phyloP scores from a whole-genome alignment of 35 echinoderm and acorn worm species.

The Ptychodera flava region DNA sequence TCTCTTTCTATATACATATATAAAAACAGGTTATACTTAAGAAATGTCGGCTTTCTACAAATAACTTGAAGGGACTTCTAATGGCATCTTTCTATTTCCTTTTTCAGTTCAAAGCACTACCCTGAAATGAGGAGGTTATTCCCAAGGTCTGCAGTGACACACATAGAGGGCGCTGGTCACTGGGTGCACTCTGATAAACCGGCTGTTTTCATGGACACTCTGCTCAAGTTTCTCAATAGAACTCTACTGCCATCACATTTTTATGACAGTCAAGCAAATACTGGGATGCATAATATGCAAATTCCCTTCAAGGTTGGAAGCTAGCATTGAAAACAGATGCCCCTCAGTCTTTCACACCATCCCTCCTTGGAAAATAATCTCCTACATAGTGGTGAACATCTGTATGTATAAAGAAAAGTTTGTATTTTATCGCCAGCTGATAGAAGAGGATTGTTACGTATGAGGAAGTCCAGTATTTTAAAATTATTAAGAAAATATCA shows the following conservation, averaged over 20 bases:
- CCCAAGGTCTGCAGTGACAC: constrained; percentile 46
- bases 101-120: constrained; percentile 37
- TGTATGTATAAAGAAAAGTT: no score
- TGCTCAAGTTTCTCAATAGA: constrained; percentile 34
- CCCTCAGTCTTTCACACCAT: neutral
- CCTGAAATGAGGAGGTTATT: constrained; percentile 55
- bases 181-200: constrained; percentile 95
- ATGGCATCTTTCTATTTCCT: neutral
- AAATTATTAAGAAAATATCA: no score
- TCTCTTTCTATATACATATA: no score
- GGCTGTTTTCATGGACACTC: constrained; percentile 43
- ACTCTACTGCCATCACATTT: neutral
- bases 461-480: no score
- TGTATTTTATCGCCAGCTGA: no score
- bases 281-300: neutral
- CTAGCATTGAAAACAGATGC: neutral
- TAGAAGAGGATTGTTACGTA: no score
- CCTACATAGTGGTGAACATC: no score
- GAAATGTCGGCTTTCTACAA: no score
- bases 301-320: neutral
- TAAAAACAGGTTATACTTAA: no score
- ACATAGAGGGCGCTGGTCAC: constrained; percentile 74
- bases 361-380: neutral
- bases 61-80: no score
- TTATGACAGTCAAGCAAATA: neutral